A percentile compares a stretch with the other conserved stretches of the same genome.
Evolutionary conservation across 1,140 invertebrate species (phyloP).

Genomic region (Drosophila biarmipes): DNA sequence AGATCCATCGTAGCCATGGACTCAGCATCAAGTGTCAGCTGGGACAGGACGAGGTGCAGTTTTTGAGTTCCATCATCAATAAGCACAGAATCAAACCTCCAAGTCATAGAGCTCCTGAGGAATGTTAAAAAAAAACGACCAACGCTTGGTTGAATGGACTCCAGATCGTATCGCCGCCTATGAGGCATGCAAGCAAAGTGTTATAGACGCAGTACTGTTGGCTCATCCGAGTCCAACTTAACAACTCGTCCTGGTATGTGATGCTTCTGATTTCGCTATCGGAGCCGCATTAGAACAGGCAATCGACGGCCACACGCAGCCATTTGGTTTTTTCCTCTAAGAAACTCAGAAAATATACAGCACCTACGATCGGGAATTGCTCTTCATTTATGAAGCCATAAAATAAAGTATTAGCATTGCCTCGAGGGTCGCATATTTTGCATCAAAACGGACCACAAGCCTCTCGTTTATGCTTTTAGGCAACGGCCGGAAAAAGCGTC

Average conservation of each 20-base stretch:
- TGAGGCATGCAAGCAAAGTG: neutral
- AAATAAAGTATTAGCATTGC: too few relatives aligned
- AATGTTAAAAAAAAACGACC: neutral
- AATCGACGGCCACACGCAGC: neutral
- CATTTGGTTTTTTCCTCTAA: neutral
- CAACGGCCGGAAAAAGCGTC: too few relatives aligned
- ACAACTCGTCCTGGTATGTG: too few relatives aligned
- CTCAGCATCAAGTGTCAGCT: neutral
- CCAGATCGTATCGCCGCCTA: neutral
- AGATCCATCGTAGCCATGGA: too few relatives aligned
- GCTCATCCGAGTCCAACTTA: neutral
- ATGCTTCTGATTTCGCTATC: too few relatives aligned
- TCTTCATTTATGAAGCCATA: too few relatives aligned
- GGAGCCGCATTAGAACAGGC: neutral
- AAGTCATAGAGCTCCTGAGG: neutral
- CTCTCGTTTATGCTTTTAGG: too few relatives aligned
- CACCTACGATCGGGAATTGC: too few relatives aligned
- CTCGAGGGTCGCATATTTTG: too few relatives aligned
- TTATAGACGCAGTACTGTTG: neutral
- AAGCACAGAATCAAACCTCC: neutral
- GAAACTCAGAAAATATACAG: too few relatives aligned
- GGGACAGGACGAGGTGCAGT: neutral
- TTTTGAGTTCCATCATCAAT: neutral
- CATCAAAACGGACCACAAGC: too few relatives aligned
- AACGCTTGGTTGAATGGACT: neutral